Conservation (phyloP, 2,113 vertebrate species). For the Empidonax traillii region DNA sequence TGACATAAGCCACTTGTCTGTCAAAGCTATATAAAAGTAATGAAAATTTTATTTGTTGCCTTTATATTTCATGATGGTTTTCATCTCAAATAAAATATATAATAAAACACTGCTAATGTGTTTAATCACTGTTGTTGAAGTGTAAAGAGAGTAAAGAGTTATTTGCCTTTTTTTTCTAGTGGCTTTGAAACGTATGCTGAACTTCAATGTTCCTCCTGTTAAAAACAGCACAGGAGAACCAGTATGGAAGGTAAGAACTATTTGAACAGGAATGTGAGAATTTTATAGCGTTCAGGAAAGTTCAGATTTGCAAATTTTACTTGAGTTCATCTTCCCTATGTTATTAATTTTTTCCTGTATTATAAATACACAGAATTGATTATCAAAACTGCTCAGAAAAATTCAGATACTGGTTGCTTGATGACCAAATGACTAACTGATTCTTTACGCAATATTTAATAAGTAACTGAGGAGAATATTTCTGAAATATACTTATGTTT, state of each 20-base stretch:
- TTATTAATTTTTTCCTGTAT: neutral
- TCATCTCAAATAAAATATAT: neutral
- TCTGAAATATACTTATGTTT: neutral
- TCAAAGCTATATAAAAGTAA: neutral
- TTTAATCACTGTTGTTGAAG: neutral
- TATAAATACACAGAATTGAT: neutral
- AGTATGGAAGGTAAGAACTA: constrained; percentile 92
- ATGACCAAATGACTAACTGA: neutral
- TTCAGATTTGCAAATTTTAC: neutral
- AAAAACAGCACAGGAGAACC: constrained; percentile 94
- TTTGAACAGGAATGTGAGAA: neutral
- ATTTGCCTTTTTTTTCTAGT: constrained; percentile 73
- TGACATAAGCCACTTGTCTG: neutral
- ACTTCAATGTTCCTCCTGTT: constrained; percentile 93
- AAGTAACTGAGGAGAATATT: neutral
- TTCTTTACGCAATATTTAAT: neutral
- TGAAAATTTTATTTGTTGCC: neutral
- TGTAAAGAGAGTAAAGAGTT: neutral
- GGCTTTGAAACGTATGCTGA: constrained; percentile 95
- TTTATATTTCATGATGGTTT: neutral
- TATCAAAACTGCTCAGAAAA: neutral
- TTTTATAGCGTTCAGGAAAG: neutral
- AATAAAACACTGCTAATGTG: neutral
- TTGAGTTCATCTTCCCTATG: neutral
- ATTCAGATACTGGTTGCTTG: neutral